Evolutionary conservation across 2,888 invertebrate genomes (phyloP), one percentile per base, ranked within the genome.

Genomic region (Deilephila elpenor): DNA sequence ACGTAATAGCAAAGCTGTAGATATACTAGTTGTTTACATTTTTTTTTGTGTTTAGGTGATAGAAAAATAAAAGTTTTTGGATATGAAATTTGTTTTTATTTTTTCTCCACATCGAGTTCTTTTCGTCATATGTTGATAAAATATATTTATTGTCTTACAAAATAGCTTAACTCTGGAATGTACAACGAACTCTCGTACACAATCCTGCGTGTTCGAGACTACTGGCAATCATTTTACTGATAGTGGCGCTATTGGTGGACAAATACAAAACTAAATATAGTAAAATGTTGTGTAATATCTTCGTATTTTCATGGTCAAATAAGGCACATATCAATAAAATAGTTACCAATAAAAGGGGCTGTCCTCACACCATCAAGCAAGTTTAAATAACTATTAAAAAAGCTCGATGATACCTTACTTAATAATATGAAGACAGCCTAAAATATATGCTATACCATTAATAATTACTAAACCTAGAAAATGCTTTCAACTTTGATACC

Each of bases 121-220:
- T 25, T 29, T 71, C 59, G 71, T 75, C 74, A 74, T 77, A 77
- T 74, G 74, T 70, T 60, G 59, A 75, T 77, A 78, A 75, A 76
- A 76, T 75, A 76, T 37, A 61, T 73, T 78, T 76, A 78, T 78
- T 78, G 74, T 77, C 74, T 73, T 78, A 76, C 61, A 74, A 75
- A 70, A 76, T 60, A 73, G 71, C 61, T 61, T 75, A 70, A 73
- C 59, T 75, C 61, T 76, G 78, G 79, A 79, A 79, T 79, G 79
- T 77, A 75, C 75, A 75, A 62, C 25, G 61, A 62, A 37, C 70
- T 6, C 60, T 34, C 19, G 53, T 56, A 17, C 25, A 67, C 44
- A 20, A 51, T 44, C 51, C 25, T 51, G 51, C 25, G 17, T 51
- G 44, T 25, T 20, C 44, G 51, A 67, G 67, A 17, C 67, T 67